Evolutionary conservation across 92 coral and sea anemone genomes (phyloP), one percentile per base, ranked within the genome.

Genomic region (Plumapathes pennacea): DNA sequence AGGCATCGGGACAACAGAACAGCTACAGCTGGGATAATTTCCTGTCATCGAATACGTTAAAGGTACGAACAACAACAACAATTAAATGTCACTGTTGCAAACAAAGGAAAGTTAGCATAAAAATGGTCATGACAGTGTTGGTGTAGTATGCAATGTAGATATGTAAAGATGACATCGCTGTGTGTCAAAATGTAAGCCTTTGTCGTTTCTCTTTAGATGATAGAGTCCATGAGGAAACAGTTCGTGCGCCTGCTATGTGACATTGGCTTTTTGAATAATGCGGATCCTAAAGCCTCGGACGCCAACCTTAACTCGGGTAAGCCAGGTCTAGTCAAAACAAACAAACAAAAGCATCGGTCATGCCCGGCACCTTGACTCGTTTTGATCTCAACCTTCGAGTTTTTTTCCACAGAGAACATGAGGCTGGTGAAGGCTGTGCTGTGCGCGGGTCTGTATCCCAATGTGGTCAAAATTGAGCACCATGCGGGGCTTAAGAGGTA

Each of bases 361-460:
- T n/a, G n/a, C n/a, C n/a, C n/a, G n/a, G n/a, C n/a, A n/a, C n/a
- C n/a, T n/a, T n/a, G n/a, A 32, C 60, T 1, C 1, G 32, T 36
- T 3, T 5, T 29, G 3, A 42, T 24, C 14, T 44, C 22, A 17
- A 24, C 10, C 22, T n/a, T 26, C 10, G 22, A 18, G 3, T 23
- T 25, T 15, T 9, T 25, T n/a, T 14, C 22, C 44, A 10, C 32
- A 94, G 99, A 74, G 25, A 94, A 94, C 70, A 40, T 74, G 30
- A 77, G 75, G 46, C 81, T 94, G 4, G 76, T 94, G 48, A 94
- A 88, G 60, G 99, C 96, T 7, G 67, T 94, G 21, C 62, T 94
- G 12, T 94, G 99, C 42, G 99, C 99, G 8, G 99, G 99, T 7
- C 54, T 94, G 24, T 94, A 94, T 57, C 99, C 99, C 3, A 94